Base-by-base conservation (phyloP, 2,888 invertebrate genomes). In the Synergus umbraculus region DNA sequence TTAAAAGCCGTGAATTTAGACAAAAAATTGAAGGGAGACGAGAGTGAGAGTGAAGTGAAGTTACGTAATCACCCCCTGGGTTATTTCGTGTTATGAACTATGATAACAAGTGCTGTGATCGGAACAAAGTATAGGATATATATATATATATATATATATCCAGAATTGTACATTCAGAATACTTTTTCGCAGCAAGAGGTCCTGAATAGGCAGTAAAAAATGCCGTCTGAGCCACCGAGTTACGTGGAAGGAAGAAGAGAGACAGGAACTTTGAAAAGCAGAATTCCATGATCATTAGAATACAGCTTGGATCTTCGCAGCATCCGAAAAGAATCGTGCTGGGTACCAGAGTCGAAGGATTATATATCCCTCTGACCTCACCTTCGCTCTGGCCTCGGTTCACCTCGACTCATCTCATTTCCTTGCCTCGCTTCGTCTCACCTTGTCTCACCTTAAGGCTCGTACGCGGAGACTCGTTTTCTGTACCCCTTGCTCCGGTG, bases 271-370 rank as follows among this genome's bases (percentile, higher is more conserved):
- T 37, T 46, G 29, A 69, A 73, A 49, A 49, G 49, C n/a, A 46
- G 54, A 73, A 73, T 73, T 73, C 54, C 73, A 73, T 10, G 54
- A 58, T 73, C 73, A 73, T 73, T 73, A 69, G 67, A 69, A 69
- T 69, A 69, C 64, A 60, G 54, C 63, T 18, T 73, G 76, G 78
- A 80, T 78, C 80, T 79, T 79, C 73, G 79, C 80, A 79, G 78
- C 82, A 76, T 88, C 85, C 87, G 85, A 89, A 88, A 85, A 87
- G 85, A 87, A 88, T 90, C 91, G 91, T 92, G 91, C 87, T 87
- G 83, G 83, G 82, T 82, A 84, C 86, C 87, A 86, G 82, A 84
- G 81, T 84, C 87, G 85, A 83, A 87, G 90, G 91, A 91, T 92
- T 92, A 92, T 82, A 82, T 81, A 82, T 86, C 86, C 86, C 84